These are phyloP conservation scores for Lacerta agilis DNA, from an alignment of 2,797 vertebrate genomes.

Conservation along the genomic window DNA sequence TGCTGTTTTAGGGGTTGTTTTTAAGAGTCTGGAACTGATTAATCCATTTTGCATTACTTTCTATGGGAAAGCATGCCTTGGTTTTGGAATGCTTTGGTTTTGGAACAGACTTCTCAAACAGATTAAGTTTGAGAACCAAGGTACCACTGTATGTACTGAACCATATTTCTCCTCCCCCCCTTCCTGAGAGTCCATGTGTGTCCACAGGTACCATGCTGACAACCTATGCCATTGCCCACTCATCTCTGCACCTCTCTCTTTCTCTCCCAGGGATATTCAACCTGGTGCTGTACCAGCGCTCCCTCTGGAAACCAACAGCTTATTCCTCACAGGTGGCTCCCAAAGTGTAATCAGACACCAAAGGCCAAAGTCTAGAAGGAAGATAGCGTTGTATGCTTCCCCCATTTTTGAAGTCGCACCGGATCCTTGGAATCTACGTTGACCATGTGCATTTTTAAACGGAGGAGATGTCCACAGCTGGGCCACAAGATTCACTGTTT, in stretches of 20 bases:
- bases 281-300: background rate
- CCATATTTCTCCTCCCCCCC: background rate
- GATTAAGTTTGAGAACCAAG: too few relatives aligned
- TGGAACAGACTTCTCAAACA: too few relatives aligned
- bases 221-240: background rate
- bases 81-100: too few relatives aligned
- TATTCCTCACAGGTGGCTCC: background rate
- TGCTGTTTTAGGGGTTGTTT: too few relatives aligned
- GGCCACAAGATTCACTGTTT: background rate
- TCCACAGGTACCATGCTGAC: too few relatives aligned
- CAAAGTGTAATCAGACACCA: rapidly evolving
- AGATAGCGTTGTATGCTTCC: too few relatives aligned
- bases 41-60: too few relatives aligned
- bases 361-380: background rate
- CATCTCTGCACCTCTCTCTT: background rate
- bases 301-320: background rate
- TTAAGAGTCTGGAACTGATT: too few relatives aligned
- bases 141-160: too few relatives aligned
- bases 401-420: background rate
- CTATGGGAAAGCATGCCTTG: too few relatives aligned
- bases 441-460: background rate
- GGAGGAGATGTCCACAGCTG: background rate
- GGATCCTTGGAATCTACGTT: background rate
- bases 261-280: background rate
- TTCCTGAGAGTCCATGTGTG: background rate